Base-by-base conservation (phyloP, 2,888 invertebrate species). In the Drosophila leonis region DNA sequence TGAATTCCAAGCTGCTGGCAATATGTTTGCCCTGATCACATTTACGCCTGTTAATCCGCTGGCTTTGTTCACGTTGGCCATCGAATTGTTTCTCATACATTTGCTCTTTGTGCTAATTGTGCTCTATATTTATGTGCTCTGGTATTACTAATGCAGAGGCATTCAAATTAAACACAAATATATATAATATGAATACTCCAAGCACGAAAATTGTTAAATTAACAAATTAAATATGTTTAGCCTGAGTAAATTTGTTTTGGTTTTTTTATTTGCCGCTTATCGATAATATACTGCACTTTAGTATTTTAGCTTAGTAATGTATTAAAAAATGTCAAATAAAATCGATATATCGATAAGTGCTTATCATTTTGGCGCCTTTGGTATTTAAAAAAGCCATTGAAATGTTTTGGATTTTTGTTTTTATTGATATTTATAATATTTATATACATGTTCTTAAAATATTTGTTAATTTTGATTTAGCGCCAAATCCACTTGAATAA, bases 31-130 rank as follows among this genome's bases (percentile, higher is more conserved):
- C n/a, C 67, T 89, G 62, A 84, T 92, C 33, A 74, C 72, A 24
- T 87, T 78, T 67, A 64, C 77, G 69, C 77, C 83, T 8, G 75
- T 86, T 55, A 91, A 90, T 80, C 90, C 91, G 13, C 44, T 91
- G 70, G 83, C 89, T 9, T 51, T 92, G 10, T 71, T 91, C 41
- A 91, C 90, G 27, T 63, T 91, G 69, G 91, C 92, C 68, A 82
- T 91, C 49, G 91, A 91, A 72, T 73, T 91, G 63, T 85, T 91
- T 70, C 82, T 91, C 31, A 86, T 91, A 56, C 91, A 91, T 64
- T 81, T 90, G 46, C 83, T 91, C 42, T 92, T 91, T 69, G 83
- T 91, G 74, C 80, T 92, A 42, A 80, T 91, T 56, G 74, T 86
- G 54, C 80, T 91, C 54, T 91, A 91, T 55, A 56, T 91, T 39